Conservation (phyloP, 2,888 invertebrate genomes). For the Bembecia ichneumoniformis region DNA sequence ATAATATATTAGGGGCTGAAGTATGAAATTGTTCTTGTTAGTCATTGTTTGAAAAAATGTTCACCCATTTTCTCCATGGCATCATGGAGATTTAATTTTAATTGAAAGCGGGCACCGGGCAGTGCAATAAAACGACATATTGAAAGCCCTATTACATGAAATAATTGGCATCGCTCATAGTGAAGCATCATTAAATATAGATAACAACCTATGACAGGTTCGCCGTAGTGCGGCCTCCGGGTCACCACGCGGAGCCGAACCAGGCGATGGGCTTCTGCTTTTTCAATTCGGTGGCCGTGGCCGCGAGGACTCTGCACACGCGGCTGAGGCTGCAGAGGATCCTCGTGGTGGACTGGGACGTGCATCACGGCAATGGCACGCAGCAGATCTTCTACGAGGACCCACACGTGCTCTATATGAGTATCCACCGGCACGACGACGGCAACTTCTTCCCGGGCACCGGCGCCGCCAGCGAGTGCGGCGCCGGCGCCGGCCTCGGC, state of each 20-base stretch:
- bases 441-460: constrained; percentile 99
- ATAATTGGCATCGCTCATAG: too few relatives aligned
- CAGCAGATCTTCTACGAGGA: constrained; percentile 98
- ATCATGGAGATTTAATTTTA: too few relatives aligned
- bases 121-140: too few relatives aligned
- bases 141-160: too few relatives aligned
- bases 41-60: too few relatives aligned
- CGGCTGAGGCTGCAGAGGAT: constrained; percentile 88
- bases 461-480: constrained; percentile 94
- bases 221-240: constrained; percentile 97
- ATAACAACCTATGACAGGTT: constrained; percentile 90
- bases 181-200: too few relatives aligned
- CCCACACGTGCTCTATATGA: constrained; percentile 94
- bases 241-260: constrained; percentile 92
- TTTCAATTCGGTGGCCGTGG: constrained; percentile 98
- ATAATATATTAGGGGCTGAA: too few relatives aligned
- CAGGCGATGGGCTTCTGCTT: constrained; percentile 99
- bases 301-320: constrained; percentile 89
- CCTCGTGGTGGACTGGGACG: constrained; percentile 98
- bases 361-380: constrained; percentile 98
- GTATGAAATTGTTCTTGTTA: too few relatives aligned
- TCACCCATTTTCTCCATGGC: constrained; percentile 5
- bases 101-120: too few relatives aligned
- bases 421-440: constrained; percentile 98
- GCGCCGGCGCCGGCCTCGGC: constrained; percentile 89